Base-by-base conservation (phyloP, 2,797 vertebrate species). In the Aeoliscus strigatus region DNA sequence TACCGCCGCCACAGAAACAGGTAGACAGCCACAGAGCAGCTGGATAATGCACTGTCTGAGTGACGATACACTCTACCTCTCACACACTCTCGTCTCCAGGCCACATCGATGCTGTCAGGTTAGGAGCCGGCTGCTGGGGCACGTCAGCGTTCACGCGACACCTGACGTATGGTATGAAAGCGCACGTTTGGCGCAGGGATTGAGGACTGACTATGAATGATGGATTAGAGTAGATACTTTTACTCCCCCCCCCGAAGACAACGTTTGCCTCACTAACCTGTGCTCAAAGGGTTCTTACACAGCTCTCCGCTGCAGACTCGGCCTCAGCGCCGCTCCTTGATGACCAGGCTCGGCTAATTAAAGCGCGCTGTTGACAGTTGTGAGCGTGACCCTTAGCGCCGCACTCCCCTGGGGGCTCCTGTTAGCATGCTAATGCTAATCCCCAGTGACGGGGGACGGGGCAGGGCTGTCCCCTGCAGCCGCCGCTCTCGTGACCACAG, bases 21-120 rank as follows among this genome's bases (percentile, higher is more conserved):
- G 73, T 60, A 78, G 81, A 83, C 81, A 73, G 70, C 51, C 92
- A 90, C 87, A 89, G 92, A 91, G 90, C 92, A 90, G 78, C 76
- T 75, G 79, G 81, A 83, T 87, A 84, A 87, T 87, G 75, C 79
- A 84, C 62, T 81, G 76, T 76, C 71, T 82, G 83, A 68, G 60
- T 73, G 81, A 81, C 76, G 72, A 73, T 70, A 73, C 73, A 77
- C 70, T 73, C 77, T 43, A 70, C 49, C 78, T 62, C 61, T 75
- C 68, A 42, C 56, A 59, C 68, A 40, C 59, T 66, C 42, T 79
- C 38, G 29, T 80, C 75, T 71, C 34, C 1, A 9, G 54, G 67
- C 60, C 66, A 56, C 69, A 71, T 67, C 75, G 77, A 83, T 74
- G 57, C 59, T 76, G 80, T 82, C 81, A 76, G 66, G 55, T 60